phyloP scores from a whole-genome alignment of 2,113 vertebrate genomes.

The Ramphastos sulfuratus region DNA sequence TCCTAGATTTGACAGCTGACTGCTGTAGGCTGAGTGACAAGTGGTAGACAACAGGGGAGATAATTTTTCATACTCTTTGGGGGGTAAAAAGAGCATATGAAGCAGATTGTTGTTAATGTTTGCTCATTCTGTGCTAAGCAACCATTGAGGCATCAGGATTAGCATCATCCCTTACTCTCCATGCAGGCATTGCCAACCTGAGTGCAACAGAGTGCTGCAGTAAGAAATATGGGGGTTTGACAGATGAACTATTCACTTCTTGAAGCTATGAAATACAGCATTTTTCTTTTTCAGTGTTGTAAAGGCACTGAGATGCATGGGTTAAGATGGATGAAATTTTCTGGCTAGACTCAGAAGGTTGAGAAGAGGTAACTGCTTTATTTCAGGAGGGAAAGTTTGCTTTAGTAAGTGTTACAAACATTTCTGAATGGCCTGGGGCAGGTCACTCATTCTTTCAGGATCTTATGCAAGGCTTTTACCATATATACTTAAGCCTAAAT shows the following conservation, averaged over 20 bases:
- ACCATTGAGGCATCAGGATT: neutral
- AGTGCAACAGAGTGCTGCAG: neutral
- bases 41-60: neutral
- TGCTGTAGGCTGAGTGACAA: neutral
- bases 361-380: neutral
- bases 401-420: neutral
- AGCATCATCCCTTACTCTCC: neutral
- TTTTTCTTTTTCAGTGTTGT: neutral
- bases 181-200: fast-evolving
- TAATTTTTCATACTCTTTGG: neutral
- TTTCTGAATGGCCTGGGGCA: neutral
- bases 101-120: neutral
- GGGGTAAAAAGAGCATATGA: neutral
- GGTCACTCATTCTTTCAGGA: neutral
- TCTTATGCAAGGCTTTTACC: neutral
- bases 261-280: neutral
- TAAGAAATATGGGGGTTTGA: fast-evolving
- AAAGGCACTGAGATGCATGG: neutral
- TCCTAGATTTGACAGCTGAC: neutral
- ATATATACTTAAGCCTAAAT: neutral
- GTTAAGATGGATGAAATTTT: neutral
- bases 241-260: neutral
- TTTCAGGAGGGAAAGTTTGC: neutral
- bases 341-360: neutral
- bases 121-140: neutral